phyloP scores from a whole-genome alignment of 64 coral and sea anemone genomes.

The Acropora tenuis region DNA sequence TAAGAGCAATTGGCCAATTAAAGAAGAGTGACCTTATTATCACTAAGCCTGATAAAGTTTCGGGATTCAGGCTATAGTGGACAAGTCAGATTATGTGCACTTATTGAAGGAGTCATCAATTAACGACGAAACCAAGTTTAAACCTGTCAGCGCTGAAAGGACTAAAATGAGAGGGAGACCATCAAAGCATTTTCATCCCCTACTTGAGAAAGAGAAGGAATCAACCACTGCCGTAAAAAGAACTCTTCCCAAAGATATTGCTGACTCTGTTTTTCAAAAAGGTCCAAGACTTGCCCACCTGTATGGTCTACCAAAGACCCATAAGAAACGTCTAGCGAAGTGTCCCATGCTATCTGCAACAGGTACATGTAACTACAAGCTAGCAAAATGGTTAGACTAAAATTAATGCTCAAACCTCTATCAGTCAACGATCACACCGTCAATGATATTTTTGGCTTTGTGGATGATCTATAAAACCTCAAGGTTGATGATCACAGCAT shows the following conservation, averaged over 20 bases:
- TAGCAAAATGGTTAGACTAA: too few species aligned
- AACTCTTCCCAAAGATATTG: neutral
- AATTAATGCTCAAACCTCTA: too few species aligned
- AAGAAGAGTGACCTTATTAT: too few species aligned
- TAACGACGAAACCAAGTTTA: conserved; percentile 11
- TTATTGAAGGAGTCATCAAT: conserved; percentile 29
- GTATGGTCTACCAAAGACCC: conserved; percentile 30
- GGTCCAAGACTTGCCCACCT: neutral
- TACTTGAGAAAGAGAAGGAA: conserved; percentile 21
- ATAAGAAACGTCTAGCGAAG: neutral
- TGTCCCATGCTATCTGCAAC: too few species aligned
- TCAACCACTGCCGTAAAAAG: neutral
- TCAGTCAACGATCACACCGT: too few species aligned
- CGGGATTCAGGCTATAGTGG: conserved; percentile 19
- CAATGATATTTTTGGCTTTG: too few species aligned
- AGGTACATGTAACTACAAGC: too few species aligned
- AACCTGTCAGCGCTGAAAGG: neutral
- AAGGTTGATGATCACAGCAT: too few species aligned
- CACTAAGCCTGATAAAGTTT: too few species aligned
- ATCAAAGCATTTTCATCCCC: conserved; percentile 23
- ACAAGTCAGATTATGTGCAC: conserved; percentile 35
- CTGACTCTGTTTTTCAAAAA: neutral
- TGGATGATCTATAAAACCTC: too few species aligned
- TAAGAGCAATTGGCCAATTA: too few species aligned
- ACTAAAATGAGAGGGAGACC: neutral